phyloP scores from a whole-genome alignment of 2,888 invertebrate species.

The Apantesis nais region DNA sequence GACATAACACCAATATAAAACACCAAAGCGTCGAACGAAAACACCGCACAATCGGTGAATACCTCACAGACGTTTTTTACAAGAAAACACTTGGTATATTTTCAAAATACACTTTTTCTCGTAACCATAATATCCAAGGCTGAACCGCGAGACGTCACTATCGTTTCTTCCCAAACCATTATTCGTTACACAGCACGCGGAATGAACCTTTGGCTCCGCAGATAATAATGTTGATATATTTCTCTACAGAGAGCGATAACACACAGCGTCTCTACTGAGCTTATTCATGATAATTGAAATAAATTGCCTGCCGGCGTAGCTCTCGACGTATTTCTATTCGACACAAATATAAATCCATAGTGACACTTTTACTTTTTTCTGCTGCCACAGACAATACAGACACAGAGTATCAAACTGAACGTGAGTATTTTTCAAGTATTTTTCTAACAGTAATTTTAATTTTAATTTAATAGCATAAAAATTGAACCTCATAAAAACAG shows the following conservation, averaged over 20 bases:
- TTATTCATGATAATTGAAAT: conserved; percentile 81
- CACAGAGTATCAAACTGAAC: conserved; percentile 19
- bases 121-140: conserved; percentile 85
- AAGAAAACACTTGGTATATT: conserved; percentile 82
- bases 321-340: conserved; percentile 76
- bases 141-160: conserved; percentile 83
- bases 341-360: conserved; percentile 82
- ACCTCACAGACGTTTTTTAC: conserved; percentile 73
- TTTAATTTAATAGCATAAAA: too few relatives aligned
- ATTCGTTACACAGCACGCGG: conserved; percentile 72
- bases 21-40: conserved; percentile 68
- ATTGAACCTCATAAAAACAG: too few relatives aligned
- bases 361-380: conserved; percentile 54
- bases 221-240: conserved; percentile 63
- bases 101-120: conserved; percentile 86
- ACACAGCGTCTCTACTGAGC: conserved; percentile 70
- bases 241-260: conserved; percentile 67
- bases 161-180: conserved; percentile 81
- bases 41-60: conserved; percentile 72
- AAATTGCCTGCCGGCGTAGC: conserved; percentile 81
- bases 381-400: conserved; percentile 55
- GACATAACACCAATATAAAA: conserved; percentile 76
- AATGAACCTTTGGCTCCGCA: conserved; percentile 57
- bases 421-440: neutral
- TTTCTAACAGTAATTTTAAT: neutral